Evolutionary conservation across 2,797 vertebrate genomes (phyloP), one percentile per base, ranked within the genome.

Genomic region (Adrianichthys oophorus): DNA sequence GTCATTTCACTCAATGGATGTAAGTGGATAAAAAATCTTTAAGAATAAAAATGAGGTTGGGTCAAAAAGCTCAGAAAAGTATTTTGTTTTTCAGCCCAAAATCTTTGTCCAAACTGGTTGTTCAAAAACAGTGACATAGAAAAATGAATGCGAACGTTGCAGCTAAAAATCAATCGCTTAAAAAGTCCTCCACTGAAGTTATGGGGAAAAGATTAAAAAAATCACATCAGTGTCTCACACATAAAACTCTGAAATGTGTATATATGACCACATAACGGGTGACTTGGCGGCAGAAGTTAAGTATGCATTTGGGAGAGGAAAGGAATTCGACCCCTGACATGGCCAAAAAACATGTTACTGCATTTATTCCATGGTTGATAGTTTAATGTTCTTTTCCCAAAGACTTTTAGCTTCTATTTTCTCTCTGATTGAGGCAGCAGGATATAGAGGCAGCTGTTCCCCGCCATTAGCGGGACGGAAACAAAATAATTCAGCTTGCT

Each of bases 371-470:
- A 80, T 73, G 74, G 85, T 74, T 83, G 79, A 86, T 76, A 74
- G 78, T 88, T 89, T 87, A 80, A 87, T 87, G 87, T 85, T 80
- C 69, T 71, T 85, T 90, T 87, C 83, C 86, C 85, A 84, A 88
- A 89, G 79, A 71, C 56, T 61, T 56, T 48, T 46, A 78, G 62
- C 24, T 69, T 81, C 19, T 76, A 67, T 85, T 81, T 86, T 78
- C 60, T 62, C 76, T 68, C 68, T 50, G 37, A 78, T 18, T 58
- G 43, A 48, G 78, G 62, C 21, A 54, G 45, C 48, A 79, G 66
- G 79, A 78, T 47, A 56, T 78, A 58, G 52, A 72, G 63, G 61
- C 59, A 0, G 18, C 23, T 49, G 71, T 80, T 86, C 70, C 52
- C 72, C 62, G 49, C 66, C 67, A 62, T 76, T 72, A 68, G 41